Conservation (phyloP, 2,888 invertebrate genomes). For the Harpalus rufipes region DNA sequence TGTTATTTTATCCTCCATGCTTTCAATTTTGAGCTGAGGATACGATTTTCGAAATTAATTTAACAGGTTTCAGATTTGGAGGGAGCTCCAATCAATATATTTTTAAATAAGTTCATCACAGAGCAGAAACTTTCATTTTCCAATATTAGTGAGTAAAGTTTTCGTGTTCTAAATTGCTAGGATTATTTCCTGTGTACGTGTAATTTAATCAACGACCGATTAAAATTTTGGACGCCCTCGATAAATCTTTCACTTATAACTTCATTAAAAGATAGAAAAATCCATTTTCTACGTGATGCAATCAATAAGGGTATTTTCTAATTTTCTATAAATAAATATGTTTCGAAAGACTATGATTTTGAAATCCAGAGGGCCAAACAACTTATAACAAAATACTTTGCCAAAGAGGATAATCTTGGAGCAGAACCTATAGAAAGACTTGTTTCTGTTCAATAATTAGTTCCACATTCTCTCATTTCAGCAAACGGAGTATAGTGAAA, state of each 20-base stretch:
- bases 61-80: neutral
- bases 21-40: neutral
- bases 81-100: conserved; percentile 16
- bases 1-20: neutral
- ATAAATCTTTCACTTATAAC: neutral
- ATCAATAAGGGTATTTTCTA: too few species aligned
- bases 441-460: too few species aligned
- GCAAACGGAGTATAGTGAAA: too few species aligned
- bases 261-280: neutral
- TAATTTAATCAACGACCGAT: conserved; percentile 1
- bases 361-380: too few species aligned
- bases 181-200: conserved; percentile 29
- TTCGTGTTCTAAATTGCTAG: conserved; percentile 24
- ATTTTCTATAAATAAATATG: too few species aligned
- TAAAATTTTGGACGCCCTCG: conserved; percentile 11
- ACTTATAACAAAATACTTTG: too few species aligned
- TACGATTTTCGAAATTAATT: neutral
- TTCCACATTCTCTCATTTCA: too few species aligned
- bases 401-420: too few species aligned
- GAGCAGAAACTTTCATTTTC: conserved; percentile 19
- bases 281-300: neutral
- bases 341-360: too few species aligned
- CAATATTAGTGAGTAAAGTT: conserved; percentile 29
- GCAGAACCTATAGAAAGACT: too few species aligned
- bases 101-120: conserved; percentile 24